Evolutionary conservation across 2,113 vertebrate species (phyloP).

Genomic region (Nesogale talazaci): DNA sequence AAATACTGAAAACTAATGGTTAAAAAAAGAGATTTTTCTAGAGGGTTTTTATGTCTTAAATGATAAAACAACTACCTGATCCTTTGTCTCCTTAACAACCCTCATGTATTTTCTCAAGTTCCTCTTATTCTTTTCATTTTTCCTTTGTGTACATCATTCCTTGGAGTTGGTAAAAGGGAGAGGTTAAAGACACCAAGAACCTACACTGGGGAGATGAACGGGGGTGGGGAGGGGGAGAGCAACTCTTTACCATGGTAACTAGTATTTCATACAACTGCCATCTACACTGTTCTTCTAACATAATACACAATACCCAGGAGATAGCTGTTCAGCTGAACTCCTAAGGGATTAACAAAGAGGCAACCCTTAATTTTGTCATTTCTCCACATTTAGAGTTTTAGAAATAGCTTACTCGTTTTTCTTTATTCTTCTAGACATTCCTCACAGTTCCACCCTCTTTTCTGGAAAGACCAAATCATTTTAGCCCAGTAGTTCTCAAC

Average conservation of each 20-base stretch:
- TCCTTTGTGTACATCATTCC: neutral
- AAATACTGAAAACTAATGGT: neutral
- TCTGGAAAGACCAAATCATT: too few relatives aligned
- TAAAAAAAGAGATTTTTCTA: neutral
- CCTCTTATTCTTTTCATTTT: neutral
- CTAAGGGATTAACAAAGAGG: neutral
- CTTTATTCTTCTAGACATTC: neutral
- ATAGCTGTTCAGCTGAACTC: neutral
- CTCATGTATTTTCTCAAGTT: conserved; percentile 30
- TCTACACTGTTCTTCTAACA: too few relatives aligned
- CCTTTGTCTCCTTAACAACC: conserved; percentile 28
- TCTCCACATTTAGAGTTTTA: conserved; percentile 32
- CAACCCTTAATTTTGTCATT: neutral
- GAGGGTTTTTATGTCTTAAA: conserved; percentile 15
- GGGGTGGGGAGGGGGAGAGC: too few relatives aligned
- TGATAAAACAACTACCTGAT: conserved; percentile 15
- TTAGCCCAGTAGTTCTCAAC: too few relatives aligned
- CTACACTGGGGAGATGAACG: neutral
- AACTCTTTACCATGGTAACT: neutral
- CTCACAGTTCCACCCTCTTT: too few relatives aligned
- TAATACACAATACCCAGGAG: neutral
- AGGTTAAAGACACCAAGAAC: neutral
- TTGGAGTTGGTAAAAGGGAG: neutral
- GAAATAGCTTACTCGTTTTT: neutral
- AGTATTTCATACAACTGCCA: neutral